Conservation (phyloP, 1,140 invertebrate genomes). For the Mercenaria mercenaria region DNA sequence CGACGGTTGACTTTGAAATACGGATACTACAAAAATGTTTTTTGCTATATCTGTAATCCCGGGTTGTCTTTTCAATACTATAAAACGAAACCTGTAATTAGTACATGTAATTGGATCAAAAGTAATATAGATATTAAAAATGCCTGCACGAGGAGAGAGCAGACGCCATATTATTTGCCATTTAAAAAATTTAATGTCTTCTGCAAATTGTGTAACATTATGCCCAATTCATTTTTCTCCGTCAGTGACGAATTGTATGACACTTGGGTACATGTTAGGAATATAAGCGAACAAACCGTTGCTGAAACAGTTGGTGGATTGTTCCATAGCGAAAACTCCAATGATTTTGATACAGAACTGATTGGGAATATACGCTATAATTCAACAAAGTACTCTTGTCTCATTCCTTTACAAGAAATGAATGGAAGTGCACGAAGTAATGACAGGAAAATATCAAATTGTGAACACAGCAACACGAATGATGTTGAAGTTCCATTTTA, state of each 20-base stretch:
- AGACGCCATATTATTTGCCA: background rate
- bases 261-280: background rate
- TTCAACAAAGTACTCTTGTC: too few relatives aligned
- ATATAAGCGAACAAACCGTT: background rate
- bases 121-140: background rate
- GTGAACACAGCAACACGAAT: too few relatives aligned
- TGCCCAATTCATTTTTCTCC: background rate
- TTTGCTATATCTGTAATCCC: conserved; percentile 35
- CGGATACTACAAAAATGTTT: conserved; percentile 33
- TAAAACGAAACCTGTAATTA: background rate
- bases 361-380: too few relatives aligned
- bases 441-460: too few relatives aligned
- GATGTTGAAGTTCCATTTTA: too few relatives aligned
- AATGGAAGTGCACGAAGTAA: too few relatives aligned
- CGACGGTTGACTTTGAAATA: background rate
- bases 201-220: background rate
- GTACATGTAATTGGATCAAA: background rate
- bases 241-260: background rate
- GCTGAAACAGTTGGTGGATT: background rate
- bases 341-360: too few relatives aligned
- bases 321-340: background rate
- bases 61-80: background rate
- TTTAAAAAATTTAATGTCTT: conserved; percentile 9
- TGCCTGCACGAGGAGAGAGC: background rate
- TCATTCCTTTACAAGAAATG: too few relatives aligned